phyloP scores from a whole-genome alignment of 1,140 invertebrate species.

The Portunus trituberculatus region DNA sequence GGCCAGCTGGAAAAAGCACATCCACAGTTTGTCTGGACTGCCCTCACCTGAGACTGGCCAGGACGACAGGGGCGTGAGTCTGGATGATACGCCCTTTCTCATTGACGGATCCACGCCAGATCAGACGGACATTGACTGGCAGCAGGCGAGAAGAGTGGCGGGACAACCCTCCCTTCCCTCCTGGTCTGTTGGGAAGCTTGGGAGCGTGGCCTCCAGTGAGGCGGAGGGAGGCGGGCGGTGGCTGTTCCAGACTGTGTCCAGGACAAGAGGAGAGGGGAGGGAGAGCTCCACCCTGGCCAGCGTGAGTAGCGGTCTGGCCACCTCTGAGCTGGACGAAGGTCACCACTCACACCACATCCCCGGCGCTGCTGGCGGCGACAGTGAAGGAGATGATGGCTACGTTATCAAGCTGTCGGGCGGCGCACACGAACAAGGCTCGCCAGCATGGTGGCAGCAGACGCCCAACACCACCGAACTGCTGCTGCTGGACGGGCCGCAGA shows the following conservation, averaged over 20 bases:
- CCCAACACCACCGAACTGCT: slow-evolving; percentile 50
- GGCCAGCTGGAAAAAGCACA: slow-evolving; percentile 62
- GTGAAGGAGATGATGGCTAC: not conserved
- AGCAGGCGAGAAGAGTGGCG: not conserved
- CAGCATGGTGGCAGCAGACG: slow-evolving; percentile 53
- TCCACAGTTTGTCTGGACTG: slow-evolving; percentile 60
- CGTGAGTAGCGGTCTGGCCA: not conserved
- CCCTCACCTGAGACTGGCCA: slow-evolving; percentile 24
- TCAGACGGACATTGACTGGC: not conserved
- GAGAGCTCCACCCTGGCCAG: not conserved
- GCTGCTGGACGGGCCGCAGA: slow-evolving; percentile 52
- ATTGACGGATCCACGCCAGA: slow-evolving; percentile 6
- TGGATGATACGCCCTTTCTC: slow-evolving; percentile 68
- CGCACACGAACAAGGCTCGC: not conserved
- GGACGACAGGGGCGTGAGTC: slow-evolving; percentile 41
- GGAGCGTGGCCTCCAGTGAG: not conserved
- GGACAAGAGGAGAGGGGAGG: not conserved
- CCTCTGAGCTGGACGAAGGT: not conserved
- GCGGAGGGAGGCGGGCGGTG: not conserved
- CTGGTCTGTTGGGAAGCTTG: slow-evolving; percentile 16
- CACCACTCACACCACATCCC: not conserved
- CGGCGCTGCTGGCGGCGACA: not conserved
- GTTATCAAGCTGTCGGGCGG: slow-evolving; percentile 49
- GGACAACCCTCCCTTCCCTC: not conserved
- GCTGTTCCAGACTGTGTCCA: not conserved